Percentiles rank a stretch among this genome's conserved stretches.
Evolutionary conservation across 1,140 invertebrate species (phyloP).

Genomic region (Aleiodes sp.): DNA sequence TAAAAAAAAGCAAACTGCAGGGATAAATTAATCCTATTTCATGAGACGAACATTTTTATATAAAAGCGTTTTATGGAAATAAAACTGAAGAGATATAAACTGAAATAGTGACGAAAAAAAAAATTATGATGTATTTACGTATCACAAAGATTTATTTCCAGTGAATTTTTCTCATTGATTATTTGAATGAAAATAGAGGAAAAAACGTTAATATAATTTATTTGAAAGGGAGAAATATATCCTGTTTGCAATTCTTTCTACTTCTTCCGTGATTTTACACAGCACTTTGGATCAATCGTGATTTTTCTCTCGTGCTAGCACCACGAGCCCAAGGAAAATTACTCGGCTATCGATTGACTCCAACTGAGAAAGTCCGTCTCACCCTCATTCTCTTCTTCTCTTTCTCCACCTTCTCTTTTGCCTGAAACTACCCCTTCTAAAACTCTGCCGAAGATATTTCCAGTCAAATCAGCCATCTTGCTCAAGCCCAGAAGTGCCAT

Average conservation of each 20-base stretch:
- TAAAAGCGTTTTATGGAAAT: neutral
- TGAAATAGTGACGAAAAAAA: too few relatives aligned
- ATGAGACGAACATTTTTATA: neutral
- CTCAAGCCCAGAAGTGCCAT: neutral
- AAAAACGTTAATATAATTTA: too few relatives aligned
- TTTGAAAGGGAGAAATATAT: too few relatives aligned
- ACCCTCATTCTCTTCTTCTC: neutral
- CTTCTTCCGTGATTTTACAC: neutral
- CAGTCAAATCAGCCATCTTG: constrained; percentile 14
- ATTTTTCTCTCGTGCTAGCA: neutral
- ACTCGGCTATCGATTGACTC: constrained; percentile 9
- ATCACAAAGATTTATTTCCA: too few relatives aligned
- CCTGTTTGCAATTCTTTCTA: neutral
- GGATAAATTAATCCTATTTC: neutral
- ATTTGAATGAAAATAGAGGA: too few relatives aligned
- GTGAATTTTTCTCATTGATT: too few relatives aligned
- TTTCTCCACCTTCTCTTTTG: neutral
- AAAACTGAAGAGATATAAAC: too few relatives aligned
- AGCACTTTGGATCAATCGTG: neutral
- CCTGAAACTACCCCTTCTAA: neutral
- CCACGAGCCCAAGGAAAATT: constrained; percentile 5
- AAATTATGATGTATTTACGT: too few relatives aligned
- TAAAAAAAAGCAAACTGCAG: neutral
- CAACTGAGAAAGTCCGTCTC: neutral
- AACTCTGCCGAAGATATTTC: constrained; percentile 4